Percentiles rank a stretch among this genome's conserved stretches.
phyloP scores from a whole-genome alignment of 2,888 invertebrate species.

The Camptogramma bilineatum region DNA sequence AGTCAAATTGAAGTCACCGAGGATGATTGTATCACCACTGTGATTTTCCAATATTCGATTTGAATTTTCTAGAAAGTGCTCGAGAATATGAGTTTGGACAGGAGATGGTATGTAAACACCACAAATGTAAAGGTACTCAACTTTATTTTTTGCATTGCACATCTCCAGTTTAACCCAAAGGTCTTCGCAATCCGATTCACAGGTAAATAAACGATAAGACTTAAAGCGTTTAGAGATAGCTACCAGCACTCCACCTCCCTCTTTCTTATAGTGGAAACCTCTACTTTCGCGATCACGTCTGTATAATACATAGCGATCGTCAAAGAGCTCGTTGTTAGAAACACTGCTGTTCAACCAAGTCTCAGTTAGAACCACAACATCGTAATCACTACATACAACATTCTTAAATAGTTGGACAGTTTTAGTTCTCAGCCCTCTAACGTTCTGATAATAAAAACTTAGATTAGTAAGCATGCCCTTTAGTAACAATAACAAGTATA shows the following conservation, averaged over 20 bases:
- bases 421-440: constrained; percentile 7
- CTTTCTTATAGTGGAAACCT: background rate
- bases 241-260: constrained; percentile 1
- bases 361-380: constrained; percentile 1
- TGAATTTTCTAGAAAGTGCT: background rate
- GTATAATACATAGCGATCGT: background rate
- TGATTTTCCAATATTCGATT: background rate
- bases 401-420: background rate
- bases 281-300: constrained; percentile 3
- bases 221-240: constrained; percentile 6
- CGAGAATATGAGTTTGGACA: background rate
- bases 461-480: background rate
- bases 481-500: constrained; percentile 1
- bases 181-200: constrained; percentile 8
- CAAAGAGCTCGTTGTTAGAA: constrained; percentile 4
- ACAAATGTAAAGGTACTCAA: background rate
- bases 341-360: constrained; percentile 6
- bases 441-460: background rate
- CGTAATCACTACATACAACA: background rate
- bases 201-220: background rate
- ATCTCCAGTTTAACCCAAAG: constrained; percentile 5
- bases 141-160: background rate
- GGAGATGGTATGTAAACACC: background rate
- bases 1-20: background rate
- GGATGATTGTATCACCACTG: background rate